Base-by-base conservation (phyloP, 1,140 invertebrate species). In the Nomia melanderi region DNA sequence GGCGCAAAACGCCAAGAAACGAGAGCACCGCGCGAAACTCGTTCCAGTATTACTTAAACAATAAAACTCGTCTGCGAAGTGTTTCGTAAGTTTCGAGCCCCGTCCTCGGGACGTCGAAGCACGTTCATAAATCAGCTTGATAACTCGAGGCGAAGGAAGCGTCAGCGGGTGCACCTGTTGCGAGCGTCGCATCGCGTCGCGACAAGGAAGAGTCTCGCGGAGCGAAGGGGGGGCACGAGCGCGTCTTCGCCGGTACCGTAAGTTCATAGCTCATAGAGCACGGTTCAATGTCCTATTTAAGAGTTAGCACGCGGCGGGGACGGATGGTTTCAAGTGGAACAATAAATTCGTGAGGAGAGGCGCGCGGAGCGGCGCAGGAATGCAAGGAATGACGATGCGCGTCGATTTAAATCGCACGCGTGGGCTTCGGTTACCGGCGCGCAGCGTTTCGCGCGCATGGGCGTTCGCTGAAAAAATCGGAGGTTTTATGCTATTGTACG, bases 251-350 rank as follows among this genome's bases (percentile, higher is more conserved):
- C 36, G 64, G 63, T 83, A 85, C 80, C 77, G 84, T 86, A 86
- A 85, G 63, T 80, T 86, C 78, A 62, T 83, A 79, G 80, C 80
- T 86, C 80, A 85, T 86, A 85, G 83, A 85, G 53, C 81, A 71
- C 71, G 81, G 84, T 86, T 86, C 84, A 86, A 86, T 47, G 84
- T 60, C 84, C 84, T 73, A 83, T 85, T 85, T 85, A 85, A 85
- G 76, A 44, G 67, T 36, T 29, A n/a, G 23, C 36, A 47, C 75
- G 59, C 63, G 63, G 33, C 76, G 80, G 54, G 25, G 41, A 70
- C 71, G 44, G 54, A 56, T 33, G 62, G 74, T 85, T 83, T 81
- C 72, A 83, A 86, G 76, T 79, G 78, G 84, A 62, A 83, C 67
- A 62, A 85, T 76, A 81, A 81, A 85, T 74, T 72, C 57, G 66